Base-by-base conservation (phyloP, 2,888 invertebrate species). In the Stenichneumon culpator region DNA sequence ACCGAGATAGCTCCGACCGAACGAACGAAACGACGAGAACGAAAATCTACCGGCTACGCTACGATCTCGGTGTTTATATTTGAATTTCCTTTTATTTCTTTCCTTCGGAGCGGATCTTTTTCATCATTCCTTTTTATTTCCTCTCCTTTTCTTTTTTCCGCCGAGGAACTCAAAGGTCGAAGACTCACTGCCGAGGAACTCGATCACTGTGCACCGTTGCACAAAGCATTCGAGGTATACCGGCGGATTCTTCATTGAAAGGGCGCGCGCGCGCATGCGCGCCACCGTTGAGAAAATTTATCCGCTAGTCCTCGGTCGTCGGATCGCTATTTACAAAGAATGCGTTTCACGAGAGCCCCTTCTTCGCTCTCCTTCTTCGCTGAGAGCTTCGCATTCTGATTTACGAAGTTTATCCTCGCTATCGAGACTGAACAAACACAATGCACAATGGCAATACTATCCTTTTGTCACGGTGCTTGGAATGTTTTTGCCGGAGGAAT, bases 401-500 rank as follows among this genome's bases (percentile, higher is more conserved):
- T 78, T 68, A 73, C 72, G 47, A 67, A 78, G 57, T 78, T 72
- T 78, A 77, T 78, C 67, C 54, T 32, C 68, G 14, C 47, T 79
- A 44, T 69, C 79, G 50, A 47, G 19, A 67, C 28, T 28, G 22
- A 14, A 50, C 50, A 63, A 39, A 65, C 19, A 39, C 39, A 36
- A 54, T 11, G 32, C 57, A 63, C 63, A 83, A 79, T 54, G 63
- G 36, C 25, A 47, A 63, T 63, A 22, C 70, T 82, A 36, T 83
- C 65, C 68, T 80, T 73, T 80, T 69, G 60, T 84, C 52, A 44
- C 36, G 28, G 73, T 63, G 14, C 68, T 79, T 52, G 39, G 54
- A 32, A 69, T 83, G 73, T 83, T 84, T 72, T 70, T 68, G 2
- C 14, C 57, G 19, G 50, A 5, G 36, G 67, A 39, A 68, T n/a